These are phyloP conservation scores for Lithobates pipiens DNA, from an alignment of 2,797 vertebrate species.

Conservation along the genomic window DNA sequence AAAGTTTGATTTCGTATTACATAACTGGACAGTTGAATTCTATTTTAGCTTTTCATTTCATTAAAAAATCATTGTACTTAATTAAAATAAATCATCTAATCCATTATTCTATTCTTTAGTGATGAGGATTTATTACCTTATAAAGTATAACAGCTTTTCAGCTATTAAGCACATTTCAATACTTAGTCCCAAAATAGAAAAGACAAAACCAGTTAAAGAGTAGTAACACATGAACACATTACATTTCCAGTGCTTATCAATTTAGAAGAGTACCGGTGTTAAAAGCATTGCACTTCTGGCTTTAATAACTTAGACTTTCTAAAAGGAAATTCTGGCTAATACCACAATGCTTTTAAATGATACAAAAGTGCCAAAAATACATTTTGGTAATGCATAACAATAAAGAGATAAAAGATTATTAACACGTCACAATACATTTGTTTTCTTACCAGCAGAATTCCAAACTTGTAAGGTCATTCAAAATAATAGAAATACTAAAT, in stretches of 20 bases:
- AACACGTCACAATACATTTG: neutral
- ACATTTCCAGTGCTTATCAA: neutral
- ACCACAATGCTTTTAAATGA: neutral
- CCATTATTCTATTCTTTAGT: neutral
- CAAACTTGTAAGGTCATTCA: too few relatives aligned
- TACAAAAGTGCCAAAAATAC: neutral
- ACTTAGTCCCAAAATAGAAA: neutral
- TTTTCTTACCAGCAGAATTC: neutral
- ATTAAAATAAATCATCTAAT: neutral
- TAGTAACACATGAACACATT: neutral
- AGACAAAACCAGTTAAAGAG: neutral
- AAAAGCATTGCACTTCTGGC: neutral
- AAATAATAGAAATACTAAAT: too few relatives aligned
- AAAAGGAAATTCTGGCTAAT: neutral
- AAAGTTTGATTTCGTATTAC: neutral
- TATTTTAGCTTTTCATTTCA: neutral
- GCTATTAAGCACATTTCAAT: slow-evolving; percentile 1
- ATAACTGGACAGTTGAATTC: neutral
- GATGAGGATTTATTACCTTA: slow-evolving; percentile 1
- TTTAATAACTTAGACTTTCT: neutral
- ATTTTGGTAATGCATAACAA: neutral
- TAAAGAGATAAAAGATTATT: neutral
- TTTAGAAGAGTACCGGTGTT: neutral
- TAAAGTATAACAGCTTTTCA: neutral
- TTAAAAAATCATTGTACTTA: slow-evolving; percentile 2